Conservation (phyloP, 2,113 vertebrate genomes). For the Paedocypris sp. region DNA sequence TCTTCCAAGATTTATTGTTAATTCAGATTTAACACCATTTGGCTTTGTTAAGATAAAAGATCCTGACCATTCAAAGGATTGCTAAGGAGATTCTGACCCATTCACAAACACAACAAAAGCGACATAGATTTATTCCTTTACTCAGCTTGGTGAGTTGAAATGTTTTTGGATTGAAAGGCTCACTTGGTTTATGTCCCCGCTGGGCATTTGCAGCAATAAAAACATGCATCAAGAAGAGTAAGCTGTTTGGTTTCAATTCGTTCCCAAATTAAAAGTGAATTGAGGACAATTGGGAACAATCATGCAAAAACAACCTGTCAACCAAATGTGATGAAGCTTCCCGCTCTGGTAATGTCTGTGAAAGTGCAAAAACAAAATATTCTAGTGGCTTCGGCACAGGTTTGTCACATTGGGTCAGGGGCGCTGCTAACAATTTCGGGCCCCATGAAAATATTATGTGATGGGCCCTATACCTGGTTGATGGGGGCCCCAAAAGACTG, state of each 20-base stretch:
- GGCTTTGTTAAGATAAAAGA: background rate
- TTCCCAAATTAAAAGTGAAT: constrained; percentile 21
- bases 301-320: constrained; percentile 9
- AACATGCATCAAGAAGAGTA: constrained; percentile 1
- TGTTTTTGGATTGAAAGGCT: constrained; percentile 2
- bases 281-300: constrained; percentile 2
- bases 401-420: too few relatives aligned
- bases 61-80: background rate
- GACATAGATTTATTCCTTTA: constrained; percentile 1
- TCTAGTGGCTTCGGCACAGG: constrained; percentile 11
- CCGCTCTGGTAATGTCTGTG: background rate
- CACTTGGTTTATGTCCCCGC: background rate
- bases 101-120: background rate
- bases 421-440: too few relatives aligned
- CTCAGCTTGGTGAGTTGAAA: background rate
- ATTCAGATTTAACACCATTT: too few relatives aligned
- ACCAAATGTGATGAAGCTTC: background rate
- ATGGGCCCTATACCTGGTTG: too few relatives aligned
- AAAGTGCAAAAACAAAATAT: background rate
- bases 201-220: background rate
- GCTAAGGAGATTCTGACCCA: background rate
- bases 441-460: too few relatives aligned
- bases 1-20: too few relatives aligned
- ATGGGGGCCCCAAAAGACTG: too few relatives aligned
- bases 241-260: background rate